A percentile compares a stretch with the other conserved stretches of the same genome.
phyloP scores from a whole-genome alignment of 2,888 invertebrate genomes.

The Neoitamus cyanurus region DNA sequence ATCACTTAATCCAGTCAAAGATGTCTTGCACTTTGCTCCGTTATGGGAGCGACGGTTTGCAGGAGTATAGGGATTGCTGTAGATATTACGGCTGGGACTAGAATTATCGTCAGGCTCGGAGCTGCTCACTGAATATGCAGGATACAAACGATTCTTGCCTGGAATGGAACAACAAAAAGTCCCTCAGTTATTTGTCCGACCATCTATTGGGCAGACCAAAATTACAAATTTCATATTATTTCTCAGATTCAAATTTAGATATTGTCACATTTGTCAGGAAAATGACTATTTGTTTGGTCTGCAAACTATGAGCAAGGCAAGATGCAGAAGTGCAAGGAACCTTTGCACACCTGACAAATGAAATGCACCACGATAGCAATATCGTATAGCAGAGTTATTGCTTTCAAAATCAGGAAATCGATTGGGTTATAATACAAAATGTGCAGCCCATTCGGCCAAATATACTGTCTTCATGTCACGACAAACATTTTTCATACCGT shows the following conservation, averaged over 20 bases:
- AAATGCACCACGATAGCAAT: not conserved
- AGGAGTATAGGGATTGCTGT: slow-evolving; percentile 67
- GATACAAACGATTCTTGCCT: slow-evolving; percentile 86
- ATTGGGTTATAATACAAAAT: too few relatives aligned
- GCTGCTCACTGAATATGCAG: slow-evolving; percentile 81
- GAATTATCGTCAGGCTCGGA: slow-evolving; percentile 75
- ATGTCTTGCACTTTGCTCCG: slow-evolving; percentile 63
- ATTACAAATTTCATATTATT: not conserved
- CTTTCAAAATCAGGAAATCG: too few relatives aligned
- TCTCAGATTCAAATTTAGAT: not conserved
- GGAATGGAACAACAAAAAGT: slow-evolving; percentile 57
- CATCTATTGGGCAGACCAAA: not conserved
- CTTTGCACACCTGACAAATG: not conserved
- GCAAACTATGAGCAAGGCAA: not conserved
- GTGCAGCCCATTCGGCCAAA: too few relatives aligned
- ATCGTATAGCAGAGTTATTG: too few relatives aligned
- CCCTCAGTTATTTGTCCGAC: not conserved
- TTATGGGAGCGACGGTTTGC: slow-evolving; percentile 59
- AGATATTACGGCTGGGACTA: slow-evolving; percentile 71
- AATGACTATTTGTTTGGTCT: not conserved
- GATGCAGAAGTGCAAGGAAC: not conserved
- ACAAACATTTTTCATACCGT: too few relatives aligned
- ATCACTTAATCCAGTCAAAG: slow-evolving; percentile 76
- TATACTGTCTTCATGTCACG: too few relatives aligned
- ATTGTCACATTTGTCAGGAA: not conserved